Evolutionary conservation across 2,888 invertebrate genomes (phyloP).

Genomic region (Hyles lineata): DNA sequence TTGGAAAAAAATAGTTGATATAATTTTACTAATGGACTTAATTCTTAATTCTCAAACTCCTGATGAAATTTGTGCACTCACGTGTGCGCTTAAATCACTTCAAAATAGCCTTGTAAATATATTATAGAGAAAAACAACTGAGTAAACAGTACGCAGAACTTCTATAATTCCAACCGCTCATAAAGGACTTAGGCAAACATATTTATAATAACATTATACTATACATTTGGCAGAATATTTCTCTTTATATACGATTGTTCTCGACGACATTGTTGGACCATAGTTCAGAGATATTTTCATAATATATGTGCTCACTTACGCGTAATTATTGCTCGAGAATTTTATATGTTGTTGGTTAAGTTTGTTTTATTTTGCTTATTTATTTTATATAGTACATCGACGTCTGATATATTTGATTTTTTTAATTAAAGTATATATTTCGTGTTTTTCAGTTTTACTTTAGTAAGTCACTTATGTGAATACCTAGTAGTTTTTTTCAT

Average conservation of each 20-base stretch:
- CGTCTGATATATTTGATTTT: too few relatives aligned
- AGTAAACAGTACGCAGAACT: constrained; percentile 7
- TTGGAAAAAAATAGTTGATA: too few relatives aligned
- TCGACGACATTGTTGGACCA: neutral
- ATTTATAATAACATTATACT: constrained; percentile 13
- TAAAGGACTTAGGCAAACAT: constrained; percentile 9
- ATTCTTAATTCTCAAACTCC: too few relatives aligned
- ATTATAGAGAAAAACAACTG: neutral
- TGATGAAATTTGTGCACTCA: too few relatives aligned
- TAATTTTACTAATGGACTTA: too few relatives aligned
- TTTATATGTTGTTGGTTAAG: neutral
- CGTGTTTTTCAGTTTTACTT: too few relatives aligned
- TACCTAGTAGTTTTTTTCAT: too few relatives aligned
- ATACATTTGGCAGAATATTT: constrained; percentile 12
- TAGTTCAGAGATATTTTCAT: neutral
- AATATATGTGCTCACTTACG: neutral
- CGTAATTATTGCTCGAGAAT: neutral
- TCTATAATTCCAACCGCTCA: neutral
- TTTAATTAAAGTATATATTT: too few relatives aligned
- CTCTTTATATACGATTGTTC: constrained; percentile 8
- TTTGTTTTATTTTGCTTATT: neutral
- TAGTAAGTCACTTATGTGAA: too few relatives aligned
- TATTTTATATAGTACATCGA: too few relatives aligned
- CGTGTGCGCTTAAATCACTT: too few relatives aligned
- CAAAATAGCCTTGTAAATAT: too few relatives aligned